A percentile compares a stretch with the other conserved stretches of the same genome.
Conservation (phyloP, 2,797 vertebrate genomes). For the Australoheros facetus region DNA sequence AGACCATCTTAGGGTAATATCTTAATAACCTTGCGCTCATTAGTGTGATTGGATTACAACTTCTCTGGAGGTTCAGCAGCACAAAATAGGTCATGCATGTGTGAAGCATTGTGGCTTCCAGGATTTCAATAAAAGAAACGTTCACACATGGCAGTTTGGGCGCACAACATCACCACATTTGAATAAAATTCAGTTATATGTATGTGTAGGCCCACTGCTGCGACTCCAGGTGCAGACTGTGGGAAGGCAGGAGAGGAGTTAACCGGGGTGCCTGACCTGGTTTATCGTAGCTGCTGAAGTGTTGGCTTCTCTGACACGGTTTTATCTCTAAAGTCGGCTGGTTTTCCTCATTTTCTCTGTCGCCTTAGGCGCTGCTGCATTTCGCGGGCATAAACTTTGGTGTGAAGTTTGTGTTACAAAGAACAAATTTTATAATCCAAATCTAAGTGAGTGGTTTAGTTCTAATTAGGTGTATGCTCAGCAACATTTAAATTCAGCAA, state of each 20-base stretch:
- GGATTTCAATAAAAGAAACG: background rate
- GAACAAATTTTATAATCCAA: background rate
- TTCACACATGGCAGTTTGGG: background rate
- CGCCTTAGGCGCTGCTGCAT: background rate
- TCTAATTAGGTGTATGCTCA: background rate
- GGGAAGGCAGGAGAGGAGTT: background rate
- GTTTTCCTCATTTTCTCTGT: background rate
- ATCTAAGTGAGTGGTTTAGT: background rate
- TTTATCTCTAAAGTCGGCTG: background rate
- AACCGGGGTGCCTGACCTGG: background rate
- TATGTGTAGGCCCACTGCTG: background rate
- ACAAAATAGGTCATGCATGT: background rate
- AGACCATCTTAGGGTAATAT: slow-evolving; percentile 7
- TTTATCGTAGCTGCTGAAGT: background rate
- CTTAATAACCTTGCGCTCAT: slow-evolving; percentile 6
- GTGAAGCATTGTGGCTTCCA: background rate
- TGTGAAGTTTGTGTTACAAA: background rate
- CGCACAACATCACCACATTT: background rate
- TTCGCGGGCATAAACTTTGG: background rate
- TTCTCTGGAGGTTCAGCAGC: slow-evolving; percentile 8
- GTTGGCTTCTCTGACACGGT: background rate
- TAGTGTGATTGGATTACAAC: background rate
- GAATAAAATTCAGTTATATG: background rate
- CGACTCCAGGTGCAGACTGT: background rate
- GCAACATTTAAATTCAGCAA: background rate